Percentiles rank a stretch among this genome's conserved stretches.
Conservation (phyloP, 2,113 vertebrate species). For the Thunnus thynnus region DNA sequence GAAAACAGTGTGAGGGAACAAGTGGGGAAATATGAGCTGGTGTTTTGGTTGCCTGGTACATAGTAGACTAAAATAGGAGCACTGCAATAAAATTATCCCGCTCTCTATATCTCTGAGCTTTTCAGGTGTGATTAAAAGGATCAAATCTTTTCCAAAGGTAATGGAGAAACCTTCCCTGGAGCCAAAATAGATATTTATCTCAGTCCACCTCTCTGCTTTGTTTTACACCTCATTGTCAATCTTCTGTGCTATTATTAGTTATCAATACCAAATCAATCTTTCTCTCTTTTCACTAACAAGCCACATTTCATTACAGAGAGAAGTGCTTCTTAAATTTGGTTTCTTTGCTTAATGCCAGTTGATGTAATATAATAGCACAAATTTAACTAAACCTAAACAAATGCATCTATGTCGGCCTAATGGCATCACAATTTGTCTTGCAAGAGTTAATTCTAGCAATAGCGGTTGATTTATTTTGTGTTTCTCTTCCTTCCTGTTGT, state of each 20-base stretch:
- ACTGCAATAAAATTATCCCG: background rate
- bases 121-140: background rate
- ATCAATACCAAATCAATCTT: background rate
- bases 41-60: constrained; percentile 14
- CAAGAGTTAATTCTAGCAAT: too few relatives aligned
- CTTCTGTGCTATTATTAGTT: background rate
- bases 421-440: too few relatives aligned
- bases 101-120: background rate
- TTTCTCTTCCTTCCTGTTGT: background rate
- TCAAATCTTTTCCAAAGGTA: background rate
- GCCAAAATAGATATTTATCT: background rate
- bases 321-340: too few relatives aligned
- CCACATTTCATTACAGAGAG: too few relatives aligned
- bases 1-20: background rate
- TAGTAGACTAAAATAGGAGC: constrained; percentile 40
- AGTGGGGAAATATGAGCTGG: background rate
- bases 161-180: background rate
- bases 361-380: background rate
- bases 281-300: background rate
- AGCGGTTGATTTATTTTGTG: too few relatives aligned
- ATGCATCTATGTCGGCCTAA: background rate
- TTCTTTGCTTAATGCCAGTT: background rate
- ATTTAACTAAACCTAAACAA: background rate
- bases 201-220: background rate
- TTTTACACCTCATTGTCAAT: background rate